These are phyloP conservation scores for Salvelinus namaycush DNA, from an alignment of 2,113 vertebrate species.

Conservation along the genomic window DNA sequence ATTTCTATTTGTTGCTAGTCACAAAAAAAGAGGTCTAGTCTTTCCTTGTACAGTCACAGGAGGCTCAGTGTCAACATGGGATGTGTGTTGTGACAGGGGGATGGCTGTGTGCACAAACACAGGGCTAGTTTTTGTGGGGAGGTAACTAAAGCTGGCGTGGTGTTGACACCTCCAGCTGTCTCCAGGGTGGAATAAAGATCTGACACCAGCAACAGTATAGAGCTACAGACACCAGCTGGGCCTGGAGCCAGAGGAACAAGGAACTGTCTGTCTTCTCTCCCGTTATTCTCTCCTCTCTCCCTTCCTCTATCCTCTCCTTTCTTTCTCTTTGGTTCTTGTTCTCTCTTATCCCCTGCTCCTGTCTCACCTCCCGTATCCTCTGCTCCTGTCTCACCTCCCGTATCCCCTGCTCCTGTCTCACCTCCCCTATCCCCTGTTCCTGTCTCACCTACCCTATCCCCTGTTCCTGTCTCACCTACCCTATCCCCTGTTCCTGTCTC, in stretches of 20 bases:
- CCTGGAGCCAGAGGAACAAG: slow-evolving; percentile 64
- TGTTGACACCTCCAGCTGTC: slow-evolving; percentile 80
- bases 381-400: too few relatives aligned
- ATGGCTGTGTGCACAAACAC: slow-evolving; percentile 63
- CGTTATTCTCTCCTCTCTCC: not conserved
- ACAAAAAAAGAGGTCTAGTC: not conserved
- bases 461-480: too few relatives aligned
- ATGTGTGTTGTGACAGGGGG: slow-evolving; percentile 71
- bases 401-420: too few relatives aligned
- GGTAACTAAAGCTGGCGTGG: slow-evolving; percentile 60
- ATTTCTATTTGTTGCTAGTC: not conserved
- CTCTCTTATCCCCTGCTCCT: not conserved
- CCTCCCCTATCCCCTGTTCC: too few relatives aligned
- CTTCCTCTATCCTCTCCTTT: not conserved
- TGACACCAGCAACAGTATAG: slow-evolving; percentile 63
- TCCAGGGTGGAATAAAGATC: slow-evolving; percentile 72
- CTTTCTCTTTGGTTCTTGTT: slow-evolving; percentile 14
- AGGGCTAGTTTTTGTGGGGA: slow-evolving; percentile 55
- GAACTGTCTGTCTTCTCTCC: slow-evolving; percentile 51
- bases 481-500: too few relatives aligned
- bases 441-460: too few relatives aligned
- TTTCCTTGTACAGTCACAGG: slow-evolving; percentile 12
- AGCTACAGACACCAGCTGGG: slow-evolving; percentile 67
- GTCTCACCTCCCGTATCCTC: not conserved
- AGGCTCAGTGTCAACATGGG: slow-evolving; percentile 43